Percentiles rank a stretch among this genome's conserved stretches.
These are phyloP conservation scores for Halictus quadricinctus DNA, from an alignment of 2,888 invertebrate species.

Conservation along the genomic window DNA sequence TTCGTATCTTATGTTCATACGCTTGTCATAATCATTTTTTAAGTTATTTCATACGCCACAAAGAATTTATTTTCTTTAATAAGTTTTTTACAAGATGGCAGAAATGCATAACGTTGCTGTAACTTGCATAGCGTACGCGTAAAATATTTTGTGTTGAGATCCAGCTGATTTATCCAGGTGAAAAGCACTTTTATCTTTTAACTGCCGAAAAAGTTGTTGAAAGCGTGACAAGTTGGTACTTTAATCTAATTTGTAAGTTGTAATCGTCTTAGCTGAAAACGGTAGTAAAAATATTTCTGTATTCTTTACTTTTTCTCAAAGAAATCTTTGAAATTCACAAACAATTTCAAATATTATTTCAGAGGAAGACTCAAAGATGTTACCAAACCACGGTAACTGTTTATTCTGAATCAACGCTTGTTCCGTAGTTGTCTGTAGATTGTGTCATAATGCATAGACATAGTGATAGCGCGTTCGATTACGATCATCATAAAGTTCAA, in stretches of 20 bases:
- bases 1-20: constrained; percentile 84
- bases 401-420: constrained; percentile 76
- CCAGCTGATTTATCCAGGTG: constrained; percentile 4
- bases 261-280: constrained; percentile 38
- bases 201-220: neutral
- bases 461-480: constrained; percentile 30
- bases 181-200: neutral
- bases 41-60: constrained; percentile 55
- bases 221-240: neutral
- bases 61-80: constrained; percentile 49
- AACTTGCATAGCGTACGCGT: constrained; percentile 31
- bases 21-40: constrained; percentile 69
- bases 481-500: constrained; percentile 1
- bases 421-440: constrained; percentile 69
- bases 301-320: neutral
- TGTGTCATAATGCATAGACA: constrained; percentile 60
- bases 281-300: constrained; percentile 27
- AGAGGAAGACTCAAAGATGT: constrained; percentile 82
- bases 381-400: constrained; percentile 81
- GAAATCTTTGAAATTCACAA: constrained; percentile 56
- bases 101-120: constrained; percentile 49
- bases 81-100: constrained; percentile 53
- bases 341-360: constrained; percentile 79
- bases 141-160: constrained; percentile 23
- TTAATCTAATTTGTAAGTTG: constrained; percentile 10